These are phyloP conservation scores for crab-eating macaque (Macaca fascicularis) DNA, from an alignment of 2,113 vertebrate genomes.

Conservation along the genomic window T2T-MFA8v1.1 NC_088391.1:15544501-15545000, in stretches of 20 bases:
- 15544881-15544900: not conserved
- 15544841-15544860: not conserved
- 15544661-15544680: not conserved
- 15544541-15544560: not conserved
- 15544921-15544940: not conserved
- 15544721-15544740: not conserved
- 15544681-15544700: not conserved
- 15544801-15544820: not conserved
- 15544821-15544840: not conserved
- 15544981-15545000: not conserved
- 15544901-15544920: not conserved
- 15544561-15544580: not conserved
- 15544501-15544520: not conserved
- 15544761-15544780: not conserved
- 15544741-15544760: not conserved
- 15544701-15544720: not conserved
- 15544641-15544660: not conserved
- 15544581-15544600: not conserved
- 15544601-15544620: not conserved
- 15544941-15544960: not conserved
- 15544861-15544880: not conserved
- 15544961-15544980: not conserved
- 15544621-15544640: not conserved
- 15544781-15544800: not conserved
- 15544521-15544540: not conserved